Percentiles rank a stretch among this genome's conserved stretches.
Evolutionary conservation across 2,797 vertebrate genomes (phyloP).

Genomic region (Sarcophilus harrisii): DNA sequence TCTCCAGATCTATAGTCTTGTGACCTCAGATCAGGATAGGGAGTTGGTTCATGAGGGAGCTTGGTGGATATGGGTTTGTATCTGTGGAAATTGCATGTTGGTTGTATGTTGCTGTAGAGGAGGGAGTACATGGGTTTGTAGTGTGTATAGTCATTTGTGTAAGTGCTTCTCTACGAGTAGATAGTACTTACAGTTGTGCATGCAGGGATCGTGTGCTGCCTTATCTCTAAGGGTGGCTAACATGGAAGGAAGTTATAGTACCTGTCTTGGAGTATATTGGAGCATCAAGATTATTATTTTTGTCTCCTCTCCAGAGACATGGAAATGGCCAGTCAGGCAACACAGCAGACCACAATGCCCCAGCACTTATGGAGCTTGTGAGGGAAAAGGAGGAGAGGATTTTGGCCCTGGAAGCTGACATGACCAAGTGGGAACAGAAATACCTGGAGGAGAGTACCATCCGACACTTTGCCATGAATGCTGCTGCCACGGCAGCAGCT

Average conservation of each 20-base stretch:
- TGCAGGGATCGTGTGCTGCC: not conserved
- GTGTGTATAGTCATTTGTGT: no score
- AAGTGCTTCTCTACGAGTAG: rapidly evolving
- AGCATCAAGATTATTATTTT: conserved; percentile 31
- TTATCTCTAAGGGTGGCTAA: not conserved
- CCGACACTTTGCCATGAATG: conserved; percentile 91
- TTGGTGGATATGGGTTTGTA: rapidly evolving
- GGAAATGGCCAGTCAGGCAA: conserved; percentile 82
- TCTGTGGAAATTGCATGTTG: not conserved
- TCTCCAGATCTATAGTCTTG: not conserved
- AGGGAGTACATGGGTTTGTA: not conserved
- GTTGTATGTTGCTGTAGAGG: not conserved
- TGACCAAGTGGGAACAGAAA: conserved; percentile 93
- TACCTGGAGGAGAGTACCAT: conserved; percentile 92
- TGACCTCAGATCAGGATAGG: not conserved
- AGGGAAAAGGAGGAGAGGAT: conserved; percentile 92
- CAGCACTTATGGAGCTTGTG: conserved; percentile 89
- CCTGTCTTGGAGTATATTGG: not conserved
- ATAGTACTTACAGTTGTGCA: not conserved
- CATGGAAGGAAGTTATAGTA: not conserved
- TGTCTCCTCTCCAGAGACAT: conserved; percentile 83
- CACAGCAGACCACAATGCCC: conserved; percentile 85
- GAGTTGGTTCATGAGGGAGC: no score
- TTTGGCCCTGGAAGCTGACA: conserved; percentile 90
- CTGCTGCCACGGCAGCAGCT: conserved; percentile 83